These are phyloP conservation scores for Erythrolamprus reginae DNA, from an alignment of 2,113 vertebrate species.

Conservation along the genomic window DNA sequence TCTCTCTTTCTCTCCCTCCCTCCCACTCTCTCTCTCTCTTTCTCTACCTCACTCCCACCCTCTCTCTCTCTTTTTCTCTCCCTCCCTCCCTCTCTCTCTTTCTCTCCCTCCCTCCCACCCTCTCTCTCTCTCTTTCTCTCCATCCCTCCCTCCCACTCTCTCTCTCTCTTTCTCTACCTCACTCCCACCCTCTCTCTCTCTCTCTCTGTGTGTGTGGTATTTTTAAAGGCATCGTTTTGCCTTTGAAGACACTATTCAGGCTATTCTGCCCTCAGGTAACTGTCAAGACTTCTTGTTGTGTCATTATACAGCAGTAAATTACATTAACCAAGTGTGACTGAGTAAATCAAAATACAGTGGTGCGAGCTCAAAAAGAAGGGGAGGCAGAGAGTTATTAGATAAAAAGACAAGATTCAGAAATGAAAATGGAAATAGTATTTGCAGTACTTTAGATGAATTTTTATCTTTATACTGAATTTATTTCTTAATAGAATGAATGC, in stretches of 20 bases:
- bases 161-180: too few species aligned
- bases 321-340: constrained; percentile 22
- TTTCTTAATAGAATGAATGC: neutral
- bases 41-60: too few species aligned
- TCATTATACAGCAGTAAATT: constrained; percentile 27
- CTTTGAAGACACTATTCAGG: neutral
- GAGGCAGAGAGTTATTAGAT: constrained; percentile 21
- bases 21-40: too few species aligned
- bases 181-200: too few species aligned
- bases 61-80: too few species aligned
- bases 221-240: neutral
- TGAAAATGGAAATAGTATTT: neutral
- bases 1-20: too few species aligned
- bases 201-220: neutral
- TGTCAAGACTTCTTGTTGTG: constrained; percentile 16
- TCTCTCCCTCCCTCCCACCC: too few species aligned
- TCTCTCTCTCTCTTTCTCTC: too few species aligned
- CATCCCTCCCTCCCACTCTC: too few species aligned
- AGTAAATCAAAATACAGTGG: constrained; percentile 39
- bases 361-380: constrained; percentile 36
- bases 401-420: constrained; percentile 27
- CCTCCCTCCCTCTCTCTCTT: too few species aligned
- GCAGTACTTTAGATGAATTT: neutral
- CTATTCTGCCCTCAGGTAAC: constrained; percentile 3
- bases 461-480: neutral